phyloP scores from a whole-genome alignment of 2,113 vertebrate genomes.

The Phyllopteryx taeniolatus region DNA sequence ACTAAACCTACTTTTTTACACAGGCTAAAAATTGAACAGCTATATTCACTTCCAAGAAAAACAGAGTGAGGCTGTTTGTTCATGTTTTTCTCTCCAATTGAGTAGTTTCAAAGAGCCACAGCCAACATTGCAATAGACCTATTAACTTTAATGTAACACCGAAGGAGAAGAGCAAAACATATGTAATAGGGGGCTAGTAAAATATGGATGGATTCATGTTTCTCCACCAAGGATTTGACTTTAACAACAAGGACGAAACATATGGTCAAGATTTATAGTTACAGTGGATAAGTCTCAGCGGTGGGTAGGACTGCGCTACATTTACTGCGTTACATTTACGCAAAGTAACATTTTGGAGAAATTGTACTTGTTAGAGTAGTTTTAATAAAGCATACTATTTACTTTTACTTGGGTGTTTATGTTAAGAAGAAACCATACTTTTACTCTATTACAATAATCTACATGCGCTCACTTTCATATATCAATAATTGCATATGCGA shows the following conservation, averaged over 20 bases:
- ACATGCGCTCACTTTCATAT: no score
- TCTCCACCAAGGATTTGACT: constrained; percentile 49
- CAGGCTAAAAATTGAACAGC: constrained; percentile 31
- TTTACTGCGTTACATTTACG: no score
- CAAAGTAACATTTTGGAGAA: no score
- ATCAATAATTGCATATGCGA: no score
- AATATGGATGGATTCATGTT: constrained; percentile 41
- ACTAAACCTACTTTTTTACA: constrained; percentile 38
- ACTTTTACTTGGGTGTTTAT: no score
- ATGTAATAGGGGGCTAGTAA: constrained; percentile 41
- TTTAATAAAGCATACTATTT: no score
- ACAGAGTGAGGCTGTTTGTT: constrained; percentile 41
- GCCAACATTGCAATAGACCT: constrained; percentile 46
- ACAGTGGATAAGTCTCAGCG: constrained; percentile 2
- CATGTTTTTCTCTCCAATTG: constrained; percentile 38
- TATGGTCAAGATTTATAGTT: constrained; percentile 50
- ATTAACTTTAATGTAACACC: constrained; percentile 63
- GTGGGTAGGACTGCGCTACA: no score
- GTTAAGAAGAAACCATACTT: no score
- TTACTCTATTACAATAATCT: no score
- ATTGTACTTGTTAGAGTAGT: no score
- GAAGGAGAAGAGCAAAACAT: constrained; percentile 45
- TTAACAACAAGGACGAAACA: constrained; percentile 49
- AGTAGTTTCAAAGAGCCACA: constrained; percentile 46
- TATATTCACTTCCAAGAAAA: constrained; percentile 58